Evolutionary conservation across 2,888 invertebrate genomes (phyloP).

Genomic region (Oxyscelio sp.): DNA sequence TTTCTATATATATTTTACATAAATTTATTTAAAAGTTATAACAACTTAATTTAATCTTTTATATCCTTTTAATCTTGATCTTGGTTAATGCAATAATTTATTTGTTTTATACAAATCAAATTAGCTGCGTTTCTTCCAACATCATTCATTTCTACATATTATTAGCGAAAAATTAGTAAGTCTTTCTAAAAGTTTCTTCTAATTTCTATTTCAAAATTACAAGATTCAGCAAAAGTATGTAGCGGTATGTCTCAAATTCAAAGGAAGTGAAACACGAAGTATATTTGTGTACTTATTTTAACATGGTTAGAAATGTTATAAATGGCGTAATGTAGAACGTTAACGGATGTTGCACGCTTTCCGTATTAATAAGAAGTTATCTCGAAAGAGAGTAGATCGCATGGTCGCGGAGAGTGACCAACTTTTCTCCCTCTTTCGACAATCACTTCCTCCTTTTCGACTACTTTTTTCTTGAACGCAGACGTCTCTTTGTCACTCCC

Average conservation of each 20-base stretch:
- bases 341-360: conserved; percentile 72
- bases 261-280: conserved; percentile 55
- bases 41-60: too few species aligned
- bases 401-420: conserved; percentile 67
- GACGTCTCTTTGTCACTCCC: conserved; percentile 41
- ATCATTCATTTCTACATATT: too few species aligned
- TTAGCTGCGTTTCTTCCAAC: too few species aligned
- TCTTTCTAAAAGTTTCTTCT: conserved; percentile 35
- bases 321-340: conserved; percentile 71
- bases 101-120: too few species aligned
- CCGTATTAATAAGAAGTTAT: conserved; percentile 68
- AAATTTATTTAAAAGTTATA: too few species aligned
- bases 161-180: conserved; percentile 32
- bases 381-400: conserved; percentile 67
- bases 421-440: conserved; percentile 69
- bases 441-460: conserved; percentile 66
- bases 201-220: conserved; percentile 59
- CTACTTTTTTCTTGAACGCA: conserved; percentile 63
- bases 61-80: too few species aligned
- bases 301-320: conserved; percentile 54
- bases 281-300: conserved; percentile 45
- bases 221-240: conserved; percentile 13
- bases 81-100: too few species aligned
- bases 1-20: too few species aligned
- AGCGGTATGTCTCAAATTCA: conserved; percentile 9